Evolutionary conservation across 2,113 vertebrate genomes (phyloP), one percentile per base, ranked within the genome.

Genomic region (Pomatorhinus ruficollis): DNA sequence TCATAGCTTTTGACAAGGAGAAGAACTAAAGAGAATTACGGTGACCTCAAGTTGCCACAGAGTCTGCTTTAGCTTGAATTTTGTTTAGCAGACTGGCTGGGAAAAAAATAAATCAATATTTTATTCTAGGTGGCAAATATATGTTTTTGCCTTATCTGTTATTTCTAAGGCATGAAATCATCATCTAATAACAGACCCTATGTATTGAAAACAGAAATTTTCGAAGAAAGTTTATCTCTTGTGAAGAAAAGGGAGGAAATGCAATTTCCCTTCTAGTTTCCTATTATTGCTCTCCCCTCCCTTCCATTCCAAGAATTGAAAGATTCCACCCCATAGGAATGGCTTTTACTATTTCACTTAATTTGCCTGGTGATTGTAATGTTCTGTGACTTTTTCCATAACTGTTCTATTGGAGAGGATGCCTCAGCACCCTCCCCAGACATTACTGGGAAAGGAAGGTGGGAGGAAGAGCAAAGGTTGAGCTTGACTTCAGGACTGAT

Each of bases 121-220:
- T 54, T 84, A 35, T 68, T 84, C 21, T 74, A 47, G 54, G 27
- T 87, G 52, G 18, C 52, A 89, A 84, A 56, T 89, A 21, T 23
- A 83, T 54, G 45, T 4, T 57, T 96, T 93, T 96, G 42, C 63
- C 35, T 52, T 92, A 56, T 35, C 49, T 61, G 5, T 87, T 94
- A 47, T 90, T 96, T 96, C 37, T 77, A 82, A 97, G 50, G 49
- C 47, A 86, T 65, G 81, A 93, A 93, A 91, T 71, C 94, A 95
- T 15, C 84, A 83, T 84, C 70, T 95, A 65, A 87, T 79, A 92
- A 42, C 42, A 65, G 78, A 92, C 78, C 52, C 12, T 53, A 69
- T 88, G 24, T 60, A 52, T 76, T 89, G 80, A 93, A 95, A 95
- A 63, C 70, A 93, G 74, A 69, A 6, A 17, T 31, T 89, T 83